Conservation (phyloP, 2,113 vertebrate genomes). For the Tachuris rubrigastra region DNA sequence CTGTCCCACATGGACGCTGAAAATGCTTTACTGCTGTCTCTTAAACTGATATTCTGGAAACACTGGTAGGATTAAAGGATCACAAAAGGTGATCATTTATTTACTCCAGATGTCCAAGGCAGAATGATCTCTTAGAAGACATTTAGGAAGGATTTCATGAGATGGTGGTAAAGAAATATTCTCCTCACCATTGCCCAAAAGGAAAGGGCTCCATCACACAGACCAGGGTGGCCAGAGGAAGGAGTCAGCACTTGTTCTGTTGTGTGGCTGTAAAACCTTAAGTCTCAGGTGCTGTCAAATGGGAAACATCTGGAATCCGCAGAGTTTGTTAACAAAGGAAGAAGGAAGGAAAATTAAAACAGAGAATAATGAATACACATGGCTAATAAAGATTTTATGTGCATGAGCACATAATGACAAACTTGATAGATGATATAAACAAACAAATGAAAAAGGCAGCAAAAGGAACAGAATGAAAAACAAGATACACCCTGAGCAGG, state of each 20-base stretch:
- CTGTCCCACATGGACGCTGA: background rate
- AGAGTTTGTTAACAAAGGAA: conserved; percentile 16
- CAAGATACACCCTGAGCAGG: background rate
- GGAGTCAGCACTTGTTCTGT: background rate
- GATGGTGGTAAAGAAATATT: background rate
- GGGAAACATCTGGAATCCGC: conserved; percentile 3
- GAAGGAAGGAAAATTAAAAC: conserved; percentile 43
- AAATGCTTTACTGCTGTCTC: background rate
- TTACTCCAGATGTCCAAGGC: background rate
- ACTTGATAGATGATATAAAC: conserved; percentile 15
- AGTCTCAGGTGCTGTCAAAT: conserved; percentile 5
- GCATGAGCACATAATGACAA: background rate
- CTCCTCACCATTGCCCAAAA: background rate
- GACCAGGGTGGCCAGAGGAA: fast-evolving
- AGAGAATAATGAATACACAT: background rate
- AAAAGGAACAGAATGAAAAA: background rate
- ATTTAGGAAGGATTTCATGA: background rate
- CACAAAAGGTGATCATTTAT: background rate
- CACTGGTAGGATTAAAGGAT: background rate
- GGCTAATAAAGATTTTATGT: conserved; percentile 54
- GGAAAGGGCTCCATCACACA: background rate
- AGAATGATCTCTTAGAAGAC: background rate
- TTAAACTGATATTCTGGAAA: background rate
- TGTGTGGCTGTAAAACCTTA: background rate
- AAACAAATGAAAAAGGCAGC: background rate